Conservation (phyloP, 2,888 invertebrate species). For the Hydrotaea cyrtoneurina region DNA sequence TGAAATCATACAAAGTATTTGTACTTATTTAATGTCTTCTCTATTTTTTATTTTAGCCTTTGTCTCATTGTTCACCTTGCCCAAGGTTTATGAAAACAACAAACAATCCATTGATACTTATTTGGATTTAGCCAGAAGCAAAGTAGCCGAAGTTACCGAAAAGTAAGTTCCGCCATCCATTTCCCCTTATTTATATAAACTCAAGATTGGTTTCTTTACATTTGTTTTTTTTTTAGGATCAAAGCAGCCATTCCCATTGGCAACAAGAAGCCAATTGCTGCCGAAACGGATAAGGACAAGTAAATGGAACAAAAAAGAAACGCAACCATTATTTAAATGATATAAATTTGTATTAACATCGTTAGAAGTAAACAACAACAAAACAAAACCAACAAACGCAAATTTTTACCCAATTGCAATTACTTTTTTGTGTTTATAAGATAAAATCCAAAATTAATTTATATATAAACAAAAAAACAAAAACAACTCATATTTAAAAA, state of each 20-base stretch:
- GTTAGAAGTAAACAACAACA: conserved; percentile 68
- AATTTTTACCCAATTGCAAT: conserved; percentile 70
- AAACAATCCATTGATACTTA: conserved; percentile 96
- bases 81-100: conserved; percentile 97
- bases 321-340: conserved; percentile 57
- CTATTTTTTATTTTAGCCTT: conserved; percentile 86
- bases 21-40: not conserved
- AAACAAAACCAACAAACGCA: conserved; percentile 64
- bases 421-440: conserved; percentile 68
- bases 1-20: no score
- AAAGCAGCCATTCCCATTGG: conserved; percentile 94
- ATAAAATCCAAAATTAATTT: conserved; percentile 68
- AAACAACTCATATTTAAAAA: conserved; percentile 15
- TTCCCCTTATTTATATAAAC: not conserved
- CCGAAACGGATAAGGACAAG: conserved; percentile 90
- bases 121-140: conserved; percentile 91
- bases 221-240: conserved; percentile 83
- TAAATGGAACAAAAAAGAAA: conserved; percentile 80
- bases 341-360: conserved; percentile 61
- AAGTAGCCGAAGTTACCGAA: conserved; percentile 92
- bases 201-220: not conserved
- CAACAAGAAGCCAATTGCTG: conserved; percentile 87
- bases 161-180: conserved; percentile 86
- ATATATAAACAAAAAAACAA: conserved; percentile 35
- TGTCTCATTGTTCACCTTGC: conserved; percentile 95